Percentiles rank a stretch among this genome's conserved stretches.
Evolutionary conservation across 2,888 invertebrate genomes (phyloP).

Genomic region (Ornithoptera priamus): DNA sequence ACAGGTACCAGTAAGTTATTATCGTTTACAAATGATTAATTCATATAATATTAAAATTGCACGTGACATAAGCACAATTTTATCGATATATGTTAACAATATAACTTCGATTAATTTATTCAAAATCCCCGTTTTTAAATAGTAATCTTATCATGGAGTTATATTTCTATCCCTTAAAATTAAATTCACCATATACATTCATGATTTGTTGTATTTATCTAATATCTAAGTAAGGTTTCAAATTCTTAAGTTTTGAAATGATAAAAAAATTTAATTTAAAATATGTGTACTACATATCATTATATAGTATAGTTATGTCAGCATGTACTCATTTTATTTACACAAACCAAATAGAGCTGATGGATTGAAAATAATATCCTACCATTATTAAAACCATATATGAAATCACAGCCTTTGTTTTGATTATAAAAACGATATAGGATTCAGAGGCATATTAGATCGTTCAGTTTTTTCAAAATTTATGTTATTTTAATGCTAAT

Average conservation of each 20-base stretch:
- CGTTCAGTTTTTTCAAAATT: background rate
- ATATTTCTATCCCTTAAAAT: background rate
- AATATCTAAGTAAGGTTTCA: background rate
- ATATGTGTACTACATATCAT: too few species aligned
- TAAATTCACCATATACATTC: background rate
- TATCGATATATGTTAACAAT: background rate
- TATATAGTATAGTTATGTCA: too few species aligned
- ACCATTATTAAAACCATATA: background rate
- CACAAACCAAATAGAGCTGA: background rate
- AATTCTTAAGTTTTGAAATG: too few species aligned
- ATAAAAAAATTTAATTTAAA: too few species aligned
- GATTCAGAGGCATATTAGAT: background rate
- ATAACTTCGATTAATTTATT: background rate
- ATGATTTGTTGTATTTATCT: background rate
- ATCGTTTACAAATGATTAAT: constrained; percentile 4
- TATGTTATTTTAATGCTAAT: background rate
- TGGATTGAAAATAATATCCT: background rate
- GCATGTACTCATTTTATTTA: too few species aligned
- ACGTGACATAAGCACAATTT: background rate
- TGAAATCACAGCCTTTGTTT: constrained; percentile 23
- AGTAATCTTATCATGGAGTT: background rate
- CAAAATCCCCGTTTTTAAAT: constrained; percentile 10
- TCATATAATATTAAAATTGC: background rate
- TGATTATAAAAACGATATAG: background rate
- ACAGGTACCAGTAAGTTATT: background rate